These are phyloP conservation scores for Semnornis frantzii DNA, from an alignment of 2,113 vertebrate species.

Conservation along the genomic window DNA sequence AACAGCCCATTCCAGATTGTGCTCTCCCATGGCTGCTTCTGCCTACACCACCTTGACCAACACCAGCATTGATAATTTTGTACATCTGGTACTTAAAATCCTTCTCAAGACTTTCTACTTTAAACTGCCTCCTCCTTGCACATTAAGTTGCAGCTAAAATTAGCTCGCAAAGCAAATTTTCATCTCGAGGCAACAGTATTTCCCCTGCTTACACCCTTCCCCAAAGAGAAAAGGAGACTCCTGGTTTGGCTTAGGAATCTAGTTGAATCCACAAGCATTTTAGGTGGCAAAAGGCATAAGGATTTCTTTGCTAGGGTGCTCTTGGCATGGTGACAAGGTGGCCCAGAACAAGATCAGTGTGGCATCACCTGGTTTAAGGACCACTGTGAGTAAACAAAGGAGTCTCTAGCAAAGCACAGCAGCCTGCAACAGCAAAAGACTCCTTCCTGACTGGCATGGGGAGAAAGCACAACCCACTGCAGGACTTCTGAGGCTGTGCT, in stretches of 20 bases:
- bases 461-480: not conserved
- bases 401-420: not conserved
- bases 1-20: not conserved
- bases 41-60: not conserved
- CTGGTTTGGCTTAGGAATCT: not conserved
- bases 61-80: not conserved
- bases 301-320: not conserved
- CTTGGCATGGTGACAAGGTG: not conserved
- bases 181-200: not conserved
- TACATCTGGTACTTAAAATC: not conserved
- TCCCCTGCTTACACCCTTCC: not conserved
- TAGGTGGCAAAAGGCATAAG: not conserved
- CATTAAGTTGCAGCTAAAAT: not conserved
- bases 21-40: not conserved
- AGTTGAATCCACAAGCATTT: not conserved
- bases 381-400: not conserved
- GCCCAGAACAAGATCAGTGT: not conserved
- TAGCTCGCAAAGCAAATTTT: not conserved
- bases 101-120: not conserved
- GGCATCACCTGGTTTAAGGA: accelerated
- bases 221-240: not conserved
- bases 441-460: accelerated
- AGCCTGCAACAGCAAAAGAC: not conserved
- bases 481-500: not conserved
- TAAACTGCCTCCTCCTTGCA: not conserved